A percentile compares a stretch with the other conserved stretches of the same genome.
phyloP scores from a whole-genome alignment of 2,797 vertebrate species.

The Zalophus californianus region DNA sequence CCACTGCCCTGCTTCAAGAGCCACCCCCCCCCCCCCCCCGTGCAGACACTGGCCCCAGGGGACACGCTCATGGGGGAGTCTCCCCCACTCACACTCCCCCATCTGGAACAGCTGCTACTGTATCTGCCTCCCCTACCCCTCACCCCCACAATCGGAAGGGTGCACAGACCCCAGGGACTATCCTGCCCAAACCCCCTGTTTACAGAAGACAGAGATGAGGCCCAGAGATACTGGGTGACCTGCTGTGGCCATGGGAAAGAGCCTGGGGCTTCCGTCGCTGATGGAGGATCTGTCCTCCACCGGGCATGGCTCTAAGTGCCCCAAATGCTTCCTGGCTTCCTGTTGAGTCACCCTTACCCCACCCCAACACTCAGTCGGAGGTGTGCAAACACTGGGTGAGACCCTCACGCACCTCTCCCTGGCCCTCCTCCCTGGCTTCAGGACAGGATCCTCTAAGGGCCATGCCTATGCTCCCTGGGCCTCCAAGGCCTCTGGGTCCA shows the following conservation, averaged over 20 bases:
- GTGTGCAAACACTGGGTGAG: not conserved
- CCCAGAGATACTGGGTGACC: not conserved
- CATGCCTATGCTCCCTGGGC: fast-evolving
- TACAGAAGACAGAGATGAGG: not conserved
- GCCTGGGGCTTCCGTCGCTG: not conserved
- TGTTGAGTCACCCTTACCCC: fast-evolving
- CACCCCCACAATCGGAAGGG: not conserved
- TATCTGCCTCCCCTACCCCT: no score
- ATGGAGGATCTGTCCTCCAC: not conserved
- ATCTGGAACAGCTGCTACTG: not conserved
- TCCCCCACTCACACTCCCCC: no score
- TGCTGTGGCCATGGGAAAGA: not conserved
- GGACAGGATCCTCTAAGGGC: fast-evolving
- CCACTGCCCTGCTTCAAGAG: no score
- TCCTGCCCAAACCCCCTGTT: not conserved
- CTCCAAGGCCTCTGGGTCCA: not conserved
- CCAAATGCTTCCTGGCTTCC: not conserved
- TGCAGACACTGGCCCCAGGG: not conserved
- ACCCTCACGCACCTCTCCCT: fast-evolving
- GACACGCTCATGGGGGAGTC: not conserved
- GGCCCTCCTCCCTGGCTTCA: not conserved
- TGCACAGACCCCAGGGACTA: not conserved
- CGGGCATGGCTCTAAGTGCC: not conserved
- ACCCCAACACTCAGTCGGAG: not conserved
- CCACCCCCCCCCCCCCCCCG: fast-evolving